A percentile compares a stretch with the other conserved stretches of the same genome.
These are phyloP conservation scores for Falco concolor DNA, from an alignment of 2,797 vertebrate species.

Conservation along the genomic window DNA sequence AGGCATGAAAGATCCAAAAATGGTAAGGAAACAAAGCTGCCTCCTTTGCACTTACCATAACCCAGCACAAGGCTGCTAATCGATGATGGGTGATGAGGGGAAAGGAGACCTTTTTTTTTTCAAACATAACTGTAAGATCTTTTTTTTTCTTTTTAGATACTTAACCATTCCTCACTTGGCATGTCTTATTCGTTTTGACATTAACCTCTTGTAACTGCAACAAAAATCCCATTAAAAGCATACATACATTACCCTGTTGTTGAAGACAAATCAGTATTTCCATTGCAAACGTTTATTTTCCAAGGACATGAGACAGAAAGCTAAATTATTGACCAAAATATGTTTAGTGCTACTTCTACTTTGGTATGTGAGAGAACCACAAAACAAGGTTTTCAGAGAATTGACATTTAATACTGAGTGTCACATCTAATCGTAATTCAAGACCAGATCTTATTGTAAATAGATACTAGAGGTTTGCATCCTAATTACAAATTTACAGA, in stretches of 20 bases:
- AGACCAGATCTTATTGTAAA: slow-evolving; percentile 39
- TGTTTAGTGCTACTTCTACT: slow-evolving; percentile 29
- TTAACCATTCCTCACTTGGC: not conserved
- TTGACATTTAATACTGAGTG: slow-evolving; percentile 19
- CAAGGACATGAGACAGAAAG: slow-evolving; percentile 34
- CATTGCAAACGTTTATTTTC: not conserved
- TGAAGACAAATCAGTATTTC: slow-evolving; percentile 6
- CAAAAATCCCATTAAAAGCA: slow-evolving; percentile 2
- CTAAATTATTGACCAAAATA: slow-evolving; percentile 27
- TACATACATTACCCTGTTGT: not conserved
- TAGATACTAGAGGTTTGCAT: slow-evolving; percentile 43
- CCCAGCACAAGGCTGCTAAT: not conserved
- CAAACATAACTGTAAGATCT: not conserved
- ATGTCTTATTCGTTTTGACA: not conserved
- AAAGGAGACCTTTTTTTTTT: not conserved
- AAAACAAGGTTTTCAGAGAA: slow-evolving; percentile 45
- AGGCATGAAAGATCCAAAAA: slow-evolving; percentile 53
- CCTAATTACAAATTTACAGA: slow-evolving; percentile 59
- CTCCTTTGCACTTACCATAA: not conserved
- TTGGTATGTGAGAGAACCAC: slow-evolving; percentile 12
- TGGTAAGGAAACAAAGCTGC: slow-evolving; percentile 35
- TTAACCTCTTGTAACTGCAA: not conserved
- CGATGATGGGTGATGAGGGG: not conserved
- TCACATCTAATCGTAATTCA: slow-evolving; percentile 41
- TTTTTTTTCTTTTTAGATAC: not conserved